These are phyloP conservation scores for Leptosomus discolor DNA, from an alignment of 2,113 vertebrate genomes.

Conservation along the genomic window DNA sequence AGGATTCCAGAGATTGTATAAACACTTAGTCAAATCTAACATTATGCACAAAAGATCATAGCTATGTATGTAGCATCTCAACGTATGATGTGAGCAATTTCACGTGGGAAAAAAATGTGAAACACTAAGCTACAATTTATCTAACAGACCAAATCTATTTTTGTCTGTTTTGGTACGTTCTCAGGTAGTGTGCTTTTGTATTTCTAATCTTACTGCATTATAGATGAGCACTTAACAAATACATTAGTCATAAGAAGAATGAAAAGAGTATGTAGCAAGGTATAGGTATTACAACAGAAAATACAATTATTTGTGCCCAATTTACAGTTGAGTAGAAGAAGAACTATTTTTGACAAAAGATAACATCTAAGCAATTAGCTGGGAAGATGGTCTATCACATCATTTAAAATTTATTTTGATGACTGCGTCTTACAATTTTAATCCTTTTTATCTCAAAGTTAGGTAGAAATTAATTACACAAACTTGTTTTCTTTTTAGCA, in stretches of 20 bases:
- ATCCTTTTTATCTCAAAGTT: background rate
- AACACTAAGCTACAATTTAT: background rate
- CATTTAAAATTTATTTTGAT: background rate
- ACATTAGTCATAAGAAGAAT: background rate
- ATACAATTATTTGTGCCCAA: background rate
- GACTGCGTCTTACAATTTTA: background rate
- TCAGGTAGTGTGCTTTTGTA: background rate
- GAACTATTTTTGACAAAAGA: background rate
- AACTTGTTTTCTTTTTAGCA: background rate
- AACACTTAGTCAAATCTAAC: background rate
- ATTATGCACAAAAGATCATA: background rate
- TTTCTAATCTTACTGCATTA: background rate
- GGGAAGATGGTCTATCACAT: background rate
- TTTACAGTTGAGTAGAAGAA: background rate
- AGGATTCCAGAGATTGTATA: background rate
- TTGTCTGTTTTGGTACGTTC: background rate
- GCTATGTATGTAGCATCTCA: background rate
- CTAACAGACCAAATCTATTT: background rate
- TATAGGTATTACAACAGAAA: background rate
- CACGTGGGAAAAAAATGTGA: background rate
- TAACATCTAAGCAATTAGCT: background rate
- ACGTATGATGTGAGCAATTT: background rate
- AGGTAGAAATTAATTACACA: background rate
- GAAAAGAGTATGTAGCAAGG: background rate
- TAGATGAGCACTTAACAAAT: background rate